These are phyloP conservation scores for Pseudotriccus pelzelni DNA, from an alignment of 2,797 vertebrate genomes.

Conservation along the genomic window DNA sequence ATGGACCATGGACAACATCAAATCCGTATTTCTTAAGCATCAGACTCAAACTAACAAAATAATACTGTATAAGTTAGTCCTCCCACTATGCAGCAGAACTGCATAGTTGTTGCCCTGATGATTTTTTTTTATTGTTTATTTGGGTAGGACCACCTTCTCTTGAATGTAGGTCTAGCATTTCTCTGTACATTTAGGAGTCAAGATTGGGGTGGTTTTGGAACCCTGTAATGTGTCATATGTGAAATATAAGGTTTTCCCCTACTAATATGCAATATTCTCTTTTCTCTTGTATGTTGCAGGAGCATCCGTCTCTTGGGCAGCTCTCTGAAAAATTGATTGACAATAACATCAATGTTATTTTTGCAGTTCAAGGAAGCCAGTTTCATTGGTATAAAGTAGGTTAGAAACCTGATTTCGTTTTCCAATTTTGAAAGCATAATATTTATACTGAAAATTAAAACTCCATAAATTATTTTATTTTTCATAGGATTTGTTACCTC, in stretches of 20 bases:
- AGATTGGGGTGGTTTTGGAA: neutral
- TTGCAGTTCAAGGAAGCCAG: conserved; percentile 92
- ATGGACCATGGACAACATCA: neutral
- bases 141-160: neutral
- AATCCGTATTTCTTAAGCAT: neutral
- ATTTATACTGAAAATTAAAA: neutral
- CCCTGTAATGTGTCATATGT: neutral
- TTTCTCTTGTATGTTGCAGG: conserved; percentile 77
- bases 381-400: conserved; percentile 98
- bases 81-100: neutral
- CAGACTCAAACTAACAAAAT: neutral
- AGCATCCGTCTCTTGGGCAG: conserved; percentile 92
- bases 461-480: conserved; percentile 2
- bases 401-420: conserved; percentile 37
- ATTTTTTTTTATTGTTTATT: neutral
- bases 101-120: neutral
- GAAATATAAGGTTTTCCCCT: neutral
- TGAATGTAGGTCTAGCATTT: neutral
- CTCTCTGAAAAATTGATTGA: conserved; percentile 92
- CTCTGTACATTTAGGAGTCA: neutral
- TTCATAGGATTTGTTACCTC: conserved; percentile 85
- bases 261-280: neutral
- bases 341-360: conserved; percentile 92
- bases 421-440: neutral
- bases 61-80: neutral